Evolutionary conservation across 2,888 invertebrate species (phyloP).

Genomic region (Rhorus exstirpatorius): DNA sequence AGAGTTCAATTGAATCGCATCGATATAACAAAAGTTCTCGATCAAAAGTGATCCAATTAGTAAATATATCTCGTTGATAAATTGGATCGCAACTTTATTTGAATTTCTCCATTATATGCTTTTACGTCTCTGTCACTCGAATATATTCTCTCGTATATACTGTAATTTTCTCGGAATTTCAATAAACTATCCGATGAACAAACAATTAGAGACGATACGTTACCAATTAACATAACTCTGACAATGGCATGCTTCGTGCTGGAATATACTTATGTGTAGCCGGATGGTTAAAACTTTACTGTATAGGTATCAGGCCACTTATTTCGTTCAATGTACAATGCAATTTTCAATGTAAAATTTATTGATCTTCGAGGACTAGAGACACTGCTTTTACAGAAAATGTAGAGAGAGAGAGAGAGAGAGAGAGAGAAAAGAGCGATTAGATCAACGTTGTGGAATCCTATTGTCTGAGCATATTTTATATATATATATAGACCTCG

Average conservation of each 20-base stretch:
- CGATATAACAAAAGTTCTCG: neutral
- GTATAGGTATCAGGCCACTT: neutral
- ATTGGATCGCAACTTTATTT: no score
- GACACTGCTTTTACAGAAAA: no score
- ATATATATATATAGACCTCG: no score
- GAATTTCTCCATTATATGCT: no score
- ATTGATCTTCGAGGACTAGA: neutral
- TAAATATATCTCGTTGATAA: neutral
- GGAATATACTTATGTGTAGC: no score
- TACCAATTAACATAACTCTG: slow-evolving; percentile 55
- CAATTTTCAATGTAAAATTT: slow-evolving; percentile 27
- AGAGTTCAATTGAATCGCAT: no score
- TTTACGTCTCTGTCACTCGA: neutral
- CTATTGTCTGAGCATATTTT: slow-evolving; percentile 54
- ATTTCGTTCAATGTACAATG: slow-evolving; percentile 8
- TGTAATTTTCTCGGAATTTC: slow-evolving; percentile 11
- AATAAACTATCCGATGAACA: neutral
- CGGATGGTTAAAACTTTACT: slow-evolving; percentile 13
- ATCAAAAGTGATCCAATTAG: neutral
- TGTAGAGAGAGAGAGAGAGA: neutral
- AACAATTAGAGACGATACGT: slow-evolving; percentile 57
- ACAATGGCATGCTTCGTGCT: neutral
- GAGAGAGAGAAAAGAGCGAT: slow-evolving; percentile 18
- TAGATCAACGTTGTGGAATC: slow-evolving; percentile 54
- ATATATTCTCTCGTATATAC: neutral